Percentiles rank a stretch among this genome's conserved stretches.
These are phyloP conservation scores for Pandemis corylana DNA, from an alignment of 2,888 invertebrate species.

Conservation along the genomic window DNA sequence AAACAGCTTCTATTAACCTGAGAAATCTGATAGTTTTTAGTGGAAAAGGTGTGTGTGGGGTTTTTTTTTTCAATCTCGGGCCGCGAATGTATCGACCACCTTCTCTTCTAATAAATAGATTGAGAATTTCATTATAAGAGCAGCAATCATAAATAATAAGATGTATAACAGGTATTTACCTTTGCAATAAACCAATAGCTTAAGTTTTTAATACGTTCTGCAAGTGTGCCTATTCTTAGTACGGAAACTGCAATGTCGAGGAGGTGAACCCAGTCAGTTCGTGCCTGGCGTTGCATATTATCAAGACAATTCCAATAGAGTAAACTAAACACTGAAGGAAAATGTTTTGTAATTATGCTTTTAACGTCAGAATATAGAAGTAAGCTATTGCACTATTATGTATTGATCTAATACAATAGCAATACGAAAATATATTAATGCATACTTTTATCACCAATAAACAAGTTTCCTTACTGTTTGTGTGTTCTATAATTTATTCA, in stretches of 20 bases:
- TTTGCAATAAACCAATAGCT: constrained; percentile 14
- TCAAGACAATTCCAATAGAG: background rate
- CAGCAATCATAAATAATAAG: constrained; percentile 22
- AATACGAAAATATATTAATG: constrained; percentile 49
- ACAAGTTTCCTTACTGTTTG: constrained; percentile 71
- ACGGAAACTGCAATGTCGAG: background rate
- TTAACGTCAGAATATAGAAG: constrained; percentile 42
- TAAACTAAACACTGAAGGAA: constrained; percentile 2
- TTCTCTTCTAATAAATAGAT: background rate
- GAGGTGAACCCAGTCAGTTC: background rate
- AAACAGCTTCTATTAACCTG: background rate
- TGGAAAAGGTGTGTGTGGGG: background rate
- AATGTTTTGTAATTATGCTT: constrained; percentile 12
- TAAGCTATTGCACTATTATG: constrained; percentile 47
- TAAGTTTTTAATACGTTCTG: background rate
- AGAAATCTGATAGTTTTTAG: background rate
- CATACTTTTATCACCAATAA: constrained; percentile 62
- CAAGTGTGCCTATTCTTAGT: background rate
- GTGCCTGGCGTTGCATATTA: background rate
- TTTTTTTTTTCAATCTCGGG: background rate
- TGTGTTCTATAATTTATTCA: constrained; percentile 41
- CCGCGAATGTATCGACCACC: background rate
- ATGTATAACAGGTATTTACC: background rate
- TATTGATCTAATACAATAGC: constrained; percentile 48
- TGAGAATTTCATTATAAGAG: constrained; percentile 49